A percentile compares a stretch with the other conserved stretches of the same genome.
These are phyloP conservation scores for Chromis chromis DNA, from an alignment of 2,797 vertebrate genomes.

Conservation along the genomic window DNA sequence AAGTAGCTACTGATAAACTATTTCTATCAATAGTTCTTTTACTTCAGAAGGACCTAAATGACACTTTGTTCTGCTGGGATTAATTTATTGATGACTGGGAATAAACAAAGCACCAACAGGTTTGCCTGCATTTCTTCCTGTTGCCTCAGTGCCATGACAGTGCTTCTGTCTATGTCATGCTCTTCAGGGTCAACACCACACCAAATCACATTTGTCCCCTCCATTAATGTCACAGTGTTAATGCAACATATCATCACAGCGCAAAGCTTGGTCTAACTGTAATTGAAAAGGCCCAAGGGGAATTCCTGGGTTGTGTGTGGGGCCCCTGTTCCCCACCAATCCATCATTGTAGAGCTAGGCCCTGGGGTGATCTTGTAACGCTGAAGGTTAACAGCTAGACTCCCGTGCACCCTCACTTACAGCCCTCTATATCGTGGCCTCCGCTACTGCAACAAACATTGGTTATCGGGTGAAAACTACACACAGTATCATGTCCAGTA, in stretches of 20 bases:
- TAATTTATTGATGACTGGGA: constrained; percentile 40
- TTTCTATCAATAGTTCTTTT: constrained; percentile 50
- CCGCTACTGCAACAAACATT: constrained; percentile 9
- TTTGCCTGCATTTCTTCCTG: constrained; percentile 15
- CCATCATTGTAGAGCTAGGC: constrained; percentile 81
- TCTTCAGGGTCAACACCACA: constrained; percentile 75
- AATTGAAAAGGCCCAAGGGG: constrained; percentile 86
- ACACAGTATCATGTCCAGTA: constrained; percentile 64
- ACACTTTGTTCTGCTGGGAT: constrained; percentile 33
- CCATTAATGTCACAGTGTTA: constrained; percentile 80
- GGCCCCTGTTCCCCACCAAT: constrained; percentile 67
- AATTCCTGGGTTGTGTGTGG: constrained; percentile 74
- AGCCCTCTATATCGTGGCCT: constrained; percentile 60
- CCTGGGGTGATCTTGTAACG: constrained; percentile 78
- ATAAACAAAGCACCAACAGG: constrained; percentile 39
- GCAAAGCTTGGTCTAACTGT: constrained; percentile 79
- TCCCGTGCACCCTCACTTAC: constrained; percentile 59
- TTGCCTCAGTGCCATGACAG: constrained; percentile 15
- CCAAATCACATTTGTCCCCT: constrained; percentile 83
- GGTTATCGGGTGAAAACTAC: constrained; percentile 35
- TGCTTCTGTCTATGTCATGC: constrained; percentile 40
- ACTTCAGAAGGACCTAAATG: constrained; percentile 52
- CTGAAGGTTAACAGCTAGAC: constrained; percentile 82
- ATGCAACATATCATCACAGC: constrained; percentile 82
- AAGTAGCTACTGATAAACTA: constrained; percentile 55